Conservation (phyloP, 2,888 invertebrate species). For the Fragum fragum region DNA sequence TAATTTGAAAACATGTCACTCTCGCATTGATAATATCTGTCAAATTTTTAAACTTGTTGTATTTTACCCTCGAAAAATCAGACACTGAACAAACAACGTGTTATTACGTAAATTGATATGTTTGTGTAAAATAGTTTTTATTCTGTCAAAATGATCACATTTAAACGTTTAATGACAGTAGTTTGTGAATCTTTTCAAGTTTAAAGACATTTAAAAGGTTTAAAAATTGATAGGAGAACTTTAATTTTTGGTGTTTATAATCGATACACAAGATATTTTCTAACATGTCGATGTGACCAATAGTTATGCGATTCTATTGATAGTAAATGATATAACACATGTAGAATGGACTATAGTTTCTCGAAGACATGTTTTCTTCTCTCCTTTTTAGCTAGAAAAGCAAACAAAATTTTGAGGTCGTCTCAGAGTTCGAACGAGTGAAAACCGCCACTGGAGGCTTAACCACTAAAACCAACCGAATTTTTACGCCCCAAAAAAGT, state of each 20-base stretch:
- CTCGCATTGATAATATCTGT: conserved; percentile 11
- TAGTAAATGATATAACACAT: no score
- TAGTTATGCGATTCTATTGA: no score
- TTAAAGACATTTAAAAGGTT: conserved; percentile 22
- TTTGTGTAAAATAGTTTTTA: conserved; percentile 2
- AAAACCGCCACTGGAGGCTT: no score
- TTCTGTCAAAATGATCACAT: conserved; percentile 21
- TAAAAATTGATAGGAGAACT: not conserved
- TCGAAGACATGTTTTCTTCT: no score
- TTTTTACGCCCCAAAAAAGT: no score
- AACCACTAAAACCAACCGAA: no score
- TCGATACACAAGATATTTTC: no score
- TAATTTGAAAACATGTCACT: conserved; percentile 18
- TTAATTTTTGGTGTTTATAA: not conserved
- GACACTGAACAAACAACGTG: conserved; percentile 17
- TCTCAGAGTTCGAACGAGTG: no score
- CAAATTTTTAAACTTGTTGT: conserved; percentile 6
- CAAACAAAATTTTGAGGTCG: no score
- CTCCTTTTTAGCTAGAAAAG: no score
- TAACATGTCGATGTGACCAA: no score
- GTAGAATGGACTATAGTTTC: no score
- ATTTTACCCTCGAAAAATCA: not conserved
- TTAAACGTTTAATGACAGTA: conserved; percentile 14
- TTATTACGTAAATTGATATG: conserved; percentile 27
- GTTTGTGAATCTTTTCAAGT: conserved; percentile 5